These are phyloP conservation scores for Dryobota labecula DNA, from an alignment of 2,888 invertebrate genomes.

Conservation along the genomic window DNA sequence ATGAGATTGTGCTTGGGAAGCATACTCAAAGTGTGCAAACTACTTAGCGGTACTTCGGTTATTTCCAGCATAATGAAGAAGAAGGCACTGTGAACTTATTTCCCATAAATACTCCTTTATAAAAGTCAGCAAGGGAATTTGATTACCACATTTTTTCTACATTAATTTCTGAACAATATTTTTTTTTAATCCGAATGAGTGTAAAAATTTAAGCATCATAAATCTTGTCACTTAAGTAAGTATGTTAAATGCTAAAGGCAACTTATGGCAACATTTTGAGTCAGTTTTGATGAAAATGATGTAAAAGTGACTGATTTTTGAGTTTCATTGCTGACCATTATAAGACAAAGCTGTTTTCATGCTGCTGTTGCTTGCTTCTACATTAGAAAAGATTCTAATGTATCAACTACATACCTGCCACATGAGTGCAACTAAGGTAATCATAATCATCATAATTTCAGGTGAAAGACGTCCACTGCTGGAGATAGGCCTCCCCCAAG, in stretches of 20 bases:
- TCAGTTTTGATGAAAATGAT: background rate
- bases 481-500: no score
- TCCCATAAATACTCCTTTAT: no score
- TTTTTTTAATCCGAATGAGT: no score
- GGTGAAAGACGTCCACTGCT: no score
- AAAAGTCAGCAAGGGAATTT: no score
- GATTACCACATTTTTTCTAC: no score
- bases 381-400: background rate
- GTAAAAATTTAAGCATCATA: background rate
- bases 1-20: constrained; percentile 21
- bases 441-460: no score
- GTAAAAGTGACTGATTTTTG: background rate
- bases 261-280: background rate
- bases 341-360: background rate
- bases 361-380: background rate
- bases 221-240: background rate
- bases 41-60: no score
- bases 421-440: no score
- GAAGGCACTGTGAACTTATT: no score
- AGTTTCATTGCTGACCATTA: background rate
- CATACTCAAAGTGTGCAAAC: background rate
- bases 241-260: background rate
- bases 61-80: no score
- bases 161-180: background rate
- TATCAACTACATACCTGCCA: background rate